Conservation (phyloP, 2,113 vertebrate species). For the Pseudorasbora parva region DNA sequence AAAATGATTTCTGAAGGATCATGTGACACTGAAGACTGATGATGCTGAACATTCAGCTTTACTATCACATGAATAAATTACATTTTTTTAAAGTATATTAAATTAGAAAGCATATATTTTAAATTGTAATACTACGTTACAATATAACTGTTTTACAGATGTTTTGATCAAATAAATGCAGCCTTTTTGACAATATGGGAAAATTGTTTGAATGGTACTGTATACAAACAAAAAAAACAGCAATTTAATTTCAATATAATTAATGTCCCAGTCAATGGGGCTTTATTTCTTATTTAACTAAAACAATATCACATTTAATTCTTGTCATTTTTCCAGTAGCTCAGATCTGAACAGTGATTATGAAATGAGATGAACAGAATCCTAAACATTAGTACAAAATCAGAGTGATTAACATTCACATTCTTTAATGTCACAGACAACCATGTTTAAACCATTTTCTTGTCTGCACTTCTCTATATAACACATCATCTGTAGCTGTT, state of each 20-base stretch:
- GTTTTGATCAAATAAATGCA: neutral
- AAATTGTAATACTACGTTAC: neutral
- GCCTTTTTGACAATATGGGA: neutral
- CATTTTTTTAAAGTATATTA: too few relatives aligned
- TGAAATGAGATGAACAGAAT: conserved; percentile 1
- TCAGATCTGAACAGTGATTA: neutral
- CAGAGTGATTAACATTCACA: neutral
- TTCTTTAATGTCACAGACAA: conserved; percentile 11
- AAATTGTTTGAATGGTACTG: neutral
- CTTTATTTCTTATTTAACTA: conserved; percentile 66
- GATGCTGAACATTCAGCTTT: too few relatives aligned
- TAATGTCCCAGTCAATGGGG: conserved; percentile 74
- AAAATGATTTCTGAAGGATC: too few relatives aligned
- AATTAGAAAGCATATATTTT: too few relatives aligned
- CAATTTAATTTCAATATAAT: conserved; percentile 2
- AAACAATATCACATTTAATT: conserved; percentile 6
- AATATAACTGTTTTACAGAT: neutral
- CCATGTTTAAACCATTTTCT: neutral
- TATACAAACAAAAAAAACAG: neutral
- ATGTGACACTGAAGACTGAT: too few relatives aligned
- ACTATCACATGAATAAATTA: too few relatives aligned
- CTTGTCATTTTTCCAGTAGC: neutral
- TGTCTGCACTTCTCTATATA: neutral
- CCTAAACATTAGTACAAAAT: neutral
- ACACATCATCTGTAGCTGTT: neutral